Conservation (phyloP, 2,888 invertebrate genomes). For the Acanthosepion pharaonis region DNA sequence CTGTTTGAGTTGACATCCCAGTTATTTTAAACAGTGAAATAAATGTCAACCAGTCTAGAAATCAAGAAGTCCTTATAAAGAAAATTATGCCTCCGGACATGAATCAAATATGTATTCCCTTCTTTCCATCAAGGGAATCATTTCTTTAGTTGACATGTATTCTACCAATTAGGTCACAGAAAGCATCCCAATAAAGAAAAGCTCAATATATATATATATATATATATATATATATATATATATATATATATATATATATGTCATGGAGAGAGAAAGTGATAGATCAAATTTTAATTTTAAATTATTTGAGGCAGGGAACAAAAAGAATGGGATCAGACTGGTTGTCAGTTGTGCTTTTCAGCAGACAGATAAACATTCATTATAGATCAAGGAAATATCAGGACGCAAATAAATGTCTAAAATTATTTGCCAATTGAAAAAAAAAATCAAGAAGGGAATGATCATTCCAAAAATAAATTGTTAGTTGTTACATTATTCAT, state of each 20-base stretch:
- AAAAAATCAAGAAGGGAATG: background rate
- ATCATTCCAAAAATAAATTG: background rate
- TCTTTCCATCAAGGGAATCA: too few relatives aligned
- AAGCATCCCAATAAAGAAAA: too few relatives aligned
- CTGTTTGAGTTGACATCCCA: too few relatives aligned
- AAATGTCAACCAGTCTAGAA: too few relatives aligned
- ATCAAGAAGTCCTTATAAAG: too few relatives aligned
- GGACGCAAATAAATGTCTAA: background rate
- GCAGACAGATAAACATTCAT: conserved; percentile 7
- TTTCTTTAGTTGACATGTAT: too few relatives aligned
- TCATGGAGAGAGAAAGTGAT: background rate
- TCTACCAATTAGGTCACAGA: too few relatives aligned
- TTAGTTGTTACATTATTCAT: conserved; percentile 11
- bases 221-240: background rate
- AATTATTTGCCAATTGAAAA: conserved; percentile 20
- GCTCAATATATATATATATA: too few relatives aligned
- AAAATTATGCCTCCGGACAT: too few relatives aligned
- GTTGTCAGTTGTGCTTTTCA: background rate
- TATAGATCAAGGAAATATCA: background rate
- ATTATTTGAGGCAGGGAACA: background rate
- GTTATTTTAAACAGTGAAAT: too few relatives aligned
- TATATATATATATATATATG: background rate
- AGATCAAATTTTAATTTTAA: background rate
- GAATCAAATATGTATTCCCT: too few relatives aligned
- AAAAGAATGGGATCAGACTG: background rate